Conservation (phyloP, 2,113 vertebrate species). For the Anolis sagrei region DNA sequence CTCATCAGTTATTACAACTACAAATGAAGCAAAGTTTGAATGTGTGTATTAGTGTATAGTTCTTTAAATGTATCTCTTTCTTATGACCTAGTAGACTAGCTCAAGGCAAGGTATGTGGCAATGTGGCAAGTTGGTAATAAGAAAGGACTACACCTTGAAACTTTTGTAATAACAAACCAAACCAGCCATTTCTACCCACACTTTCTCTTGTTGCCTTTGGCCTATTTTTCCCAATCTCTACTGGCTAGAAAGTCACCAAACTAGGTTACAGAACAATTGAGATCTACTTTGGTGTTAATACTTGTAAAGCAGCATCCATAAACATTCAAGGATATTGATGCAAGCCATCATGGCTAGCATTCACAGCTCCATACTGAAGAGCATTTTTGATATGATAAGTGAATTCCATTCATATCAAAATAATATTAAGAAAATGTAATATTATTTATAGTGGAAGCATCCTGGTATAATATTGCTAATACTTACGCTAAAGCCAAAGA, state of each 20-base stretch:
- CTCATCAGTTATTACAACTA: neutral
- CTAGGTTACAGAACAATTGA: neutral
- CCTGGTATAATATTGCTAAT: conserved; percentile 8
- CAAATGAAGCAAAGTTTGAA: neutral
- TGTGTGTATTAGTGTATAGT: neutral
- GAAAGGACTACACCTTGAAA: neutral
- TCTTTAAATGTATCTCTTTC: neutral
- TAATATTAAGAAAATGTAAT: neutral
- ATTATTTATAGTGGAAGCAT: neutral
- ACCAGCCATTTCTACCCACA: neutral
- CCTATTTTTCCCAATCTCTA: neutral
- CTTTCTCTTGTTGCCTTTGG: neutral
- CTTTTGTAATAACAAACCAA: neutral
- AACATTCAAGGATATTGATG: neutral
- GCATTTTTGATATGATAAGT: neutral
- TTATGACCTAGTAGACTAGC: neutral
- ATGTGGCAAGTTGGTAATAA: neutral
- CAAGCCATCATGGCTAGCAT: neutral
- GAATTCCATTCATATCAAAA: neutral
- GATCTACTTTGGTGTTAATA: conserved; percentile 11
- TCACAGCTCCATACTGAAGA: conserved; percentile 2
- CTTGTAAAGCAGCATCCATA: neutral
- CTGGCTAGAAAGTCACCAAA: conserved; percentile 22
- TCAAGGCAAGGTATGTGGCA: neutral
- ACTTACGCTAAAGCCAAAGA: neutral